Evolutionary conservation across 2,797 vertebrate species (phyloP).

Genomic region (Percopsis omiscomaycus): DNA sequence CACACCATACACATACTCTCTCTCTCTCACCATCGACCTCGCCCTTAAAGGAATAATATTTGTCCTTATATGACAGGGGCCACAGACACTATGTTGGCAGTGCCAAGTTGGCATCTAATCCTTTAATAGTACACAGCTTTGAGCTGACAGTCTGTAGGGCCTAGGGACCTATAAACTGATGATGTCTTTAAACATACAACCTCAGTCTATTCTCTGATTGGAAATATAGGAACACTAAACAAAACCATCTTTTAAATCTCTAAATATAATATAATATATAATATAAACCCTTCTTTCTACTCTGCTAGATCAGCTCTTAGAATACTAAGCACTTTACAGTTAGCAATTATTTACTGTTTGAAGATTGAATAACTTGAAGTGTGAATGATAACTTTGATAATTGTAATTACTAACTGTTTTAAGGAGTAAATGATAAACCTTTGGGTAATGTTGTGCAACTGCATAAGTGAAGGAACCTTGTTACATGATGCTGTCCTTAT

Average conservation of each 20-base stretch:
- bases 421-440: too few relatives aligned
- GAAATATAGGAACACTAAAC: background rate
- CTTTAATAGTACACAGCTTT: background rate
- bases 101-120: background rate
- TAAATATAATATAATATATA: too few relatives aligned
- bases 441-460: too few relatives aligned
- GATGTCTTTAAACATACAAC: background rate
- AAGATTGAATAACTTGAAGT: too few relatives aligned
- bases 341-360: too few relatives aligned
- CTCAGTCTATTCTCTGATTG: background rate
- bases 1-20: constrained; percentile 16
- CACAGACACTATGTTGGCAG: background rate
- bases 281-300: too few relatives aligned
- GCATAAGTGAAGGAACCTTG: too few relatives aligned
- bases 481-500: too few relatives aligned
- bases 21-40: constrained; percentile 3
- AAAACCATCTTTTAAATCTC: background rate
- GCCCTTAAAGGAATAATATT: background rate
- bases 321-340: too few relatives aligned
- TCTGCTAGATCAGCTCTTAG: too few relatives aligned
- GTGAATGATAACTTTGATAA: too few relatives aligned
- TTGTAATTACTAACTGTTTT: too few relatives aligned
- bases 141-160: background rate
- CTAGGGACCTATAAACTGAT: background rate
- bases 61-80: background rate